Base-by-base conservation (phyloP, 2,888 invertebrate species). In the Myopa tessellatipennis region DNA sequence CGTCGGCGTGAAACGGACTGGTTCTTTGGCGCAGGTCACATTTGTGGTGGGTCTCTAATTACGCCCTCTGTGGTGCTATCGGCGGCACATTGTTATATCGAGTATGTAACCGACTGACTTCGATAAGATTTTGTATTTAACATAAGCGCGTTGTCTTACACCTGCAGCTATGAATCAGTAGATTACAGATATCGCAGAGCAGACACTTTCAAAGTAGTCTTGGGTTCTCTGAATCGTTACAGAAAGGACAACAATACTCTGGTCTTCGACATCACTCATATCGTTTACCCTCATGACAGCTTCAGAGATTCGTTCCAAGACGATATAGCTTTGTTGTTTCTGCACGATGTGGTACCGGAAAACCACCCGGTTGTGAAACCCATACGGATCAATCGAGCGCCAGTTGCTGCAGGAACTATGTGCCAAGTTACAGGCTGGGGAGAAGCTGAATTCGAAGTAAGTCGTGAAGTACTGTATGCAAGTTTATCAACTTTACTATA, bases 341-440 rank as follows among this genome's bases (percentile, higher is more conserved):
- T 89, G 0, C 81, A 82, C 40, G 87, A 68, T 0, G 82, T 83
- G 0, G 88, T 88, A 16, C 88, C 88, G 3, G 34, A 52, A 0
- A 81, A 83, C 74, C 86, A 88, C 81, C 85, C 87, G 2, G 85
- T 85, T 0, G 83, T 87, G 3, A 81, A 83, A 0, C 84, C 87
- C 0, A 89, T 88, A 69, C 68, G 79, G 5, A 45, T 89, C 14
- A 83, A 80, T 34, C 78, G 79, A 6, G 34, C 78, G 4, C 16
- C 76, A 0, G 65, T 83, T 16, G 73, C 83, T 0, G 73, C 81
- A 0, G 84, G 81, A 3, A 82, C 83, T 2, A 52, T 85, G 1
- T 89, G 89, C 74, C 86, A 87, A 82, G 87, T 85, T 14, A 87
- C 88, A 5, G 89, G 89, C 1, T 89, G 89, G 88, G 89, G 89